A percentile compares a stretch with the other conserved stretches of the same genome.
These are phyloP conservation scores for Catocala sponsa DNA, from an alignment of 2,888 invertebrate genomes.

Conservation along the genomic window DNA sequence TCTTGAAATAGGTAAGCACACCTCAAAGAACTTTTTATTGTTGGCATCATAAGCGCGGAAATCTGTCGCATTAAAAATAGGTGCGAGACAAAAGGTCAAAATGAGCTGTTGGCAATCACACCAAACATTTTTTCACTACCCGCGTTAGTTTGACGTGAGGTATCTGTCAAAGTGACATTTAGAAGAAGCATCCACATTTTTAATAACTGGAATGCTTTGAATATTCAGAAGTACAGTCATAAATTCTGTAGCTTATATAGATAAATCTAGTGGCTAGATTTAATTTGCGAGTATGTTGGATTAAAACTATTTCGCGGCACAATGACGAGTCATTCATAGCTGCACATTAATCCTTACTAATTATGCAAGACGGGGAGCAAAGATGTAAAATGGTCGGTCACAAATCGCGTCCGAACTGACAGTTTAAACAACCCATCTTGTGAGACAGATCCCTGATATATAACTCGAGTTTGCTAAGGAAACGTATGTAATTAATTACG, in stretches of 20 bases:
- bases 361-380: slow-evolving; percentile 84
- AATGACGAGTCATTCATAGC: slow-evolving; percentile 82
- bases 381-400: slow-evolving; percentile 84
- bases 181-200: slow-evolving; percentile 23
- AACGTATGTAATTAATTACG: slow-evolving; percentile 83
- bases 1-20: slow-evolving; percentile 38
- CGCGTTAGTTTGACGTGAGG: slow-evolving; percentile 24
- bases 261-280: slow-evolving; percentile 48
- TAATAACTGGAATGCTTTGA: slow-evolving; percentile 32
- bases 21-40: slow-evolving; percentile 38
- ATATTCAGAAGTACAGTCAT: slow-evolving; percentile 29
- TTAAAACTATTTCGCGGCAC: slow-evolving; percentile 72
- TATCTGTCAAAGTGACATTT: slow-evolving; percentile 39
- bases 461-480: slow-evolving; percentile 74
- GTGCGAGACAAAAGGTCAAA: slow-evolving; percentile 47
- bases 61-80: slow-evolving; percentile 48
- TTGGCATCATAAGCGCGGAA: slow-evolving; percentile 48
- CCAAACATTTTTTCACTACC: slow-evolving; percentile 26
- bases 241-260: slow-evolving; percentile 40
- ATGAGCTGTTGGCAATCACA: slow-evolving; percentile 48
- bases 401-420: slow-evolving; percentile 85
- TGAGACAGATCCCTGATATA: slow-evolving; percentile 85
- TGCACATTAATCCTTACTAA: slow-evolving; percentile 85
- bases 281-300: slow-evolving; percentile 55
- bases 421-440: slow-evolving; percentile 84